Evolutionary conservation across 2,113 vertebrate species (phyloP).

Genomic region (Caretta caretta): DNA sequence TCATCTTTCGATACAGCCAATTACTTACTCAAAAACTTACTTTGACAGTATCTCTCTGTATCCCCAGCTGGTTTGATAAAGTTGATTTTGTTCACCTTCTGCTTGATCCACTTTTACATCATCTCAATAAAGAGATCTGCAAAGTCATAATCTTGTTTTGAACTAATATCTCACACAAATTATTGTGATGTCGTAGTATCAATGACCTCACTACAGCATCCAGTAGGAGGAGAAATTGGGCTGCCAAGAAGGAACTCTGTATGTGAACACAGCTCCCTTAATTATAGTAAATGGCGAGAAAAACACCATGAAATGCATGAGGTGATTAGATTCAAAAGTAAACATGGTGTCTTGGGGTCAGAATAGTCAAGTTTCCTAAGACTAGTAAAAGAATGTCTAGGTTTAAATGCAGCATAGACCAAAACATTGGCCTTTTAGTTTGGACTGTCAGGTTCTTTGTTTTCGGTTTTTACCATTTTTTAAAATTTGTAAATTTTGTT

Average conservation of each 20-base stretch:
- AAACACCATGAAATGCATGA: not conserved
- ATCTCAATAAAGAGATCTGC: not conserved
- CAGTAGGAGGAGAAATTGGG: not conserved
- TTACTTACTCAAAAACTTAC: not conserved
- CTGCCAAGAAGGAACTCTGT: not conserved
- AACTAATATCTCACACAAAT: not conserved
- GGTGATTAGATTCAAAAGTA: not conserved
- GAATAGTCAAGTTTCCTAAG: not conserved
- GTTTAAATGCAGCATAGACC: rapidly evolving
- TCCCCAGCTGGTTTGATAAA: not conserved
- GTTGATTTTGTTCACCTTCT: not conserved
- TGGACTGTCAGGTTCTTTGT: not conserved
- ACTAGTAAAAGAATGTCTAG: not conserved
- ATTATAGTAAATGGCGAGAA: not conserved
- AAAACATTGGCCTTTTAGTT: not conserved
- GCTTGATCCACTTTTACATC: not conserved
- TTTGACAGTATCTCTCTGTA: not conserved
- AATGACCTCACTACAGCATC: not conserved
- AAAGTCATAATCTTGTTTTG: not conserved
- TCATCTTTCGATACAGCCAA: not conserved
- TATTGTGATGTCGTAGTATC: not conserved
- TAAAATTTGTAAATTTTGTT: not conserved
- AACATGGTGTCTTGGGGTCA: not conserved
- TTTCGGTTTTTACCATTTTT: not conserved
- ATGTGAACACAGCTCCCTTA: not conserved